These are phyloP conservation scores for Sebastes iracundus DNA, from an alignment of 2,797 vertebrate species.

Conservation along the genomic window DNA sequence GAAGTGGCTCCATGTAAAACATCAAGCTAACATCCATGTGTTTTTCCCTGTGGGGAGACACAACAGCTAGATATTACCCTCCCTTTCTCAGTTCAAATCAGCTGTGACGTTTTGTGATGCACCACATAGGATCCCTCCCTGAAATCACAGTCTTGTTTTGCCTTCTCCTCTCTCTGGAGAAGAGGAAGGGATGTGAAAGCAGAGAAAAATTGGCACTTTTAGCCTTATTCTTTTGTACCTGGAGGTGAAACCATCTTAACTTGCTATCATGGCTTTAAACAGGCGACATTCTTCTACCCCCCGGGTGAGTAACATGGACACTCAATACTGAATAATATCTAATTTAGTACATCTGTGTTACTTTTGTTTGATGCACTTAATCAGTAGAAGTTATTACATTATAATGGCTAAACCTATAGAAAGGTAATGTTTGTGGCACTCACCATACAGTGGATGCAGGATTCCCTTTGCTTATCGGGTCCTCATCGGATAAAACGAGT, in stretches of 20 bases:
- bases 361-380: not conserved
- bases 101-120: conserved; percentile 54
- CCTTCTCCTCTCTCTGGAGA: not conserved
- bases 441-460: conserved; percentile 39
- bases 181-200: conserved; percentile 14
- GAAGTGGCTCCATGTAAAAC: not conserved
- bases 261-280: conserved; percentile 65
- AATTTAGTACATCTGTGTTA: not conserved
- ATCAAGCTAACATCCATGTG: not conserved
- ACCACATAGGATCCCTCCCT: conserved; percentile 43
- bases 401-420: not conserved
- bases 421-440: conserved; percentile 35
- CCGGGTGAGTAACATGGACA: conserved; percentile 65
- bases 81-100: conserved; percentile 18
- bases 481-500: not conserved
- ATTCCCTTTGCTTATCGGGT: not conserved
- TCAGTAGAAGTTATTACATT: not conserved
- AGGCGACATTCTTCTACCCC: conserved; percentile 77
- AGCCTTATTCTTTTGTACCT: not conserved
- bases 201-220: not conserved
- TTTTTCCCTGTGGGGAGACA: not conserved
- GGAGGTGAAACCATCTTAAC: conserved; percentile 3
- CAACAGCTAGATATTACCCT: not conserved
- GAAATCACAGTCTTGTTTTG: not conserved
- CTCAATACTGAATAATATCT: not conserved